phyloP scores from a whole-genome alignment of 2,888 invertebrate species.

The Ceratothoa steindachneri region DNA sequence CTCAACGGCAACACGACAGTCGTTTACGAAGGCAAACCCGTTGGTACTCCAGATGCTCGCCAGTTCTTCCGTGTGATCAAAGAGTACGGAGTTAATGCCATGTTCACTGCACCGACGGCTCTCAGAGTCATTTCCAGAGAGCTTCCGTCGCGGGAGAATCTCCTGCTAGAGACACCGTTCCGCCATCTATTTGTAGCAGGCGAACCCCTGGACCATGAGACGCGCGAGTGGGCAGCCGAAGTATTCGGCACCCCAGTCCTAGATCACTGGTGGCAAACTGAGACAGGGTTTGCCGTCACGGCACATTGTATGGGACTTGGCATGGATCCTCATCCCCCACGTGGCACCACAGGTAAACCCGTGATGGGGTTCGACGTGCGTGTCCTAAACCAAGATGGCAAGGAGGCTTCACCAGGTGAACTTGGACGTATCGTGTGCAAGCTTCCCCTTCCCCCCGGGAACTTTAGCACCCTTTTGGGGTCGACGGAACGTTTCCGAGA shows the following conservation, averaged over 20 bases:
- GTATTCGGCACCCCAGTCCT: conserved; percentile 69
- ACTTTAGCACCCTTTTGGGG: conserved; percentile 74
- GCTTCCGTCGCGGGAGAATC: conserved; percentile 60
- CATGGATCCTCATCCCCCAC: conserved; percentile 62
- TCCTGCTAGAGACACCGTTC: conserved; percentile 47
- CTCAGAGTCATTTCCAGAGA: conserved; percentile 77
- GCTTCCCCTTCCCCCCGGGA: conserved; percentile 87
- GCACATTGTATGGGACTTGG: conserved; percentile 75
- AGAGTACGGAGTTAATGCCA: conserved; percentile 75
- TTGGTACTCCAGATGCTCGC: conserved; percentile 86
- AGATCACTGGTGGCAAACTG: conserved; percentile 98
- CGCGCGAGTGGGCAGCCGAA: conserved; percentile 71
- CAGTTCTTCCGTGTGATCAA: conserved; percentile 88
- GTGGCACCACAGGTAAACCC: conserved; percentile 75
- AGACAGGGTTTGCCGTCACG: conserved; percentile 85
- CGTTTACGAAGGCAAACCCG: conserved; percentile 89
- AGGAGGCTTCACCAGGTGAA: conserved; percentile 65
- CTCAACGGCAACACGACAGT: conserved; percentile 57
- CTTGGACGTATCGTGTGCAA: conserved; percentile 78
- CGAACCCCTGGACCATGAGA: conserved; percentile 88
- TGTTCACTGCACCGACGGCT: conserved; percentile 88
- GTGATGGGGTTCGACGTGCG: conserved; percentile 81
- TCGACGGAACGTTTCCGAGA: conserved; percentile 74
- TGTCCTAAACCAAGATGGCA: conserved; percentile 66
- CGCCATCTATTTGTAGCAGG: conserved; percentile 72